Conservation (phyloP, 2,888 invertebrate species). For the Drosophila prostipennis region DNA sequence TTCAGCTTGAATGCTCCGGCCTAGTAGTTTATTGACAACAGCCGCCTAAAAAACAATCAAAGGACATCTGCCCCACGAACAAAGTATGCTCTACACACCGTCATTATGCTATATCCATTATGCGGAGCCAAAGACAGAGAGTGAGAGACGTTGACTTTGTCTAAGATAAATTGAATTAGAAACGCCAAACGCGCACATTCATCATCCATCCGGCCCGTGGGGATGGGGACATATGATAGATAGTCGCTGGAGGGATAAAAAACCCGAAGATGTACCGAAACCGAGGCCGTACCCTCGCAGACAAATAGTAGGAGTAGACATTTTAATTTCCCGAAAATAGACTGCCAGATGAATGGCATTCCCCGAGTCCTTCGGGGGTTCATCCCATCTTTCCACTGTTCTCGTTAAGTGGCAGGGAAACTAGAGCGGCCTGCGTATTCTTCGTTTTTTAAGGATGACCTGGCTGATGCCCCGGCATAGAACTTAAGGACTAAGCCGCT, state of each 20-base stretch:
- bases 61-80: constrained; percentile 59
- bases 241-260: constrained; percentile 63
- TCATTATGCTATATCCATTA: constrained; percentile 65
- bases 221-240: constrained; percentile 59
- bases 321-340: constrained; percentile 72
- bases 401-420: constrained; percentile 39
- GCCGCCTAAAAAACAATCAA: constrained; percentile 55
- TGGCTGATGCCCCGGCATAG: constrained; percentile 4
- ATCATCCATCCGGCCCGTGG: constrained; percentile 55
- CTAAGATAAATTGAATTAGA: constrained; percentile 79
- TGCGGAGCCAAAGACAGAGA: constrained; percentile 26
- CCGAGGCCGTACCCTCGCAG: constrained; percentile 54
- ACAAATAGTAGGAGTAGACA: constrained; percentile 78
- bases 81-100: constrained; percentile 37
- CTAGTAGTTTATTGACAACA: constrained; percentile 22
- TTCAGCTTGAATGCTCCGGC: constrained; percentile 23
- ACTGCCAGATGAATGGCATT: constrained; percentile 59
- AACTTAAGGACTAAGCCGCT: constrained; percentile 26
- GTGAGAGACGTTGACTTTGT: constrained; percentile 65
- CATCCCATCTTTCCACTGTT: constrained; percentile 32
- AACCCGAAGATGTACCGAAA: constrained; percentile 42
- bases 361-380: constrained; percentile 10
- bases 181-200: constrained; percentile 75
- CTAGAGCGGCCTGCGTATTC: constrained; percentile 47
- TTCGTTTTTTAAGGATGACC: constrained; percentile 42